Evolutionary conservation across 1,140 invertebrate species (phyloP), one percentile per base, ranked within the genome.

Genomic region (Andricus grossulariae): DNA sequence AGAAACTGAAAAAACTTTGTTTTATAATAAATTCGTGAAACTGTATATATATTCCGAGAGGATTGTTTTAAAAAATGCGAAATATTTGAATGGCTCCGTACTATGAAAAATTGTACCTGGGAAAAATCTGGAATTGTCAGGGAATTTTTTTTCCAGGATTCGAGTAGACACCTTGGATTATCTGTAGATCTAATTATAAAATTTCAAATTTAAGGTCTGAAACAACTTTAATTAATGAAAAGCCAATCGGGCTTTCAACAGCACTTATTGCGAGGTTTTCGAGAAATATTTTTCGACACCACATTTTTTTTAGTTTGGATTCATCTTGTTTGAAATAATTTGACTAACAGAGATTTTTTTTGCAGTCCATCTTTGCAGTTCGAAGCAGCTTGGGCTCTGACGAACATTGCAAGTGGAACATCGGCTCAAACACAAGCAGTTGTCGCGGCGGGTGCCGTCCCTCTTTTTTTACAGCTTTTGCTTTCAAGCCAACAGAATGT

Each of bases 301-400:
- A n/a, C n/a, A n/a, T n/a, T 52, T 74, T n/a, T 72, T 57, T 76
- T 12, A 70, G 32, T 45, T 13, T 10, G n/a, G 73, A 74, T 55
- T n/a, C 2, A n/a, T 45, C n/a, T 21, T 55, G 16, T 57, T 12
- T 66, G 6, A 11, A 8, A 16, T 15, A 70, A 45, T 79, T 32
- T 0, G 25, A 66, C 21, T 66, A 32, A n/a, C 1, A 25, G 15
- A 25, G 32, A 66, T 81, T 79, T 83, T 74, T 86, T 76, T 87
- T 88, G 72, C 88, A 98, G 97, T 89, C 96, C 98, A 57, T 95
- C 95, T 73, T 92, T 99, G 78, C 98, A 99, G 91, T 99, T 99
- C 92, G 99, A 99, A 93, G 98, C 98, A 78, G 98, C 98, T 16
- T 99, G 99, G 99, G 99, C 98, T 70, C 92, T 99, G 77, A 99